phyloP scores from a whole-genome alignment of 2,888 invertebrate species.

The Macrophya alboannulata region DNA sequence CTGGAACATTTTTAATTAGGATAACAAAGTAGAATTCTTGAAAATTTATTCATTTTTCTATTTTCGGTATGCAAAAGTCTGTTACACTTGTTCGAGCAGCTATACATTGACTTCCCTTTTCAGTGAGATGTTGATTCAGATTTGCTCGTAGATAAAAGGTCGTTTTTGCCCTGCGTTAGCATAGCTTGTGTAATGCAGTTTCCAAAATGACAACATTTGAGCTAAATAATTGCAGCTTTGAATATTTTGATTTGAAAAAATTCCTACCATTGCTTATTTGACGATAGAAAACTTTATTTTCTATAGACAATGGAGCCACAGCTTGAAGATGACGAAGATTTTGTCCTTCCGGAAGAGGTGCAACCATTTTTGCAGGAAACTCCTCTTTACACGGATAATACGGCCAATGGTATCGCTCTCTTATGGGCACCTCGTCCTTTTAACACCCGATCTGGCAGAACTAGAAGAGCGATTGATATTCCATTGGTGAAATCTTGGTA shows the following conservation, averaged over 20 bases:
- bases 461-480: conserved; percentile 96
- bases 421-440: conserved; percentile 99
- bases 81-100: conserved; percentile 35
- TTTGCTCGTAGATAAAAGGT: conserved; percentile 60
- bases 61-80: background rate
- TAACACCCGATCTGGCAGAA: conserved; percentile 96
- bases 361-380: conserved; percentile 97
- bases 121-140: conserved; percentile 52
- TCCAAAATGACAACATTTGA: conserved; percentile 58
- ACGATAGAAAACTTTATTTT: background rate
- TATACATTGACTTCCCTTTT: conserved; percentile 52
- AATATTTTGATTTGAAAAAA: background rate
- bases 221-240: no score
- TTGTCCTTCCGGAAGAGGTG: conserved; percentile 93
- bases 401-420: conserved; percentile 98
- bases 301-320: conserved; percentile 88
- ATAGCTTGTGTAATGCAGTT: conserved; percentile 58
- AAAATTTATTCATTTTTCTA: background rate
- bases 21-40: background rate
- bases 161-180: conserved; percentile 61
- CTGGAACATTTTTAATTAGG: background rate
- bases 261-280: background rate
- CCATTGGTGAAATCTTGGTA: conserved; percentile 99
- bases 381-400: conserved; percentile 98
- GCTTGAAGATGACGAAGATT: conserved; percentile 97